Base-by-base conservation (phyloP, 1,140 invertebrate species). In the Littorina saxatilis region DNA sequence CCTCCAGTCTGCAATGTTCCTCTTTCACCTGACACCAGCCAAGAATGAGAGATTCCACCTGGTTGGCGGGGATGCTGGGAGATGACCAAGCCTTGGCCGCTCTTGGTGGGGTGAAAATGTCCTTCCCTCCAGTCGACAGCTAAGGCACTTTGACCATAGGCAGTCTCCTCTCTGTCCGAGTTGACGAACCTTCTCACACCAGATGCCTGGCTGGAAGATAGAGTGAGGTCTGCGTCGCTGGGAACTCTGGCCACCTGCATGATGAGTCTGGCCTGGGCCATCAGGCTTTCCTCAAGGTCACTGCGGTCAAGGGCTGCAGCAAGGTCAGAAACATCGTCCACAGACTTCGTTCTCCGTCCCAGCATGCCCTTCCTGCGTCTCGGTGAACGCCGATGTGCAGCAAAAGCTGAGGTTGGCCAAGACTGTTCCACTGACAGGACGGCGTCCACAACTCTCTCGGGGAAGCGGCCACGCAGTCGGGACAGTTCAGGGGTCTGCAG, bases 291-390 rank as follows among this genome's bases (percentile, higher is more conserved):
- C 47, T 77, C 75, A 17, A 77, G 47, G n/a, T 37, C 50, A n/a
- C 37, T 58, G 75, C 29, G 29, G 5, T 61, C 27, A 11, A 7
- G 20, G 23, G 32, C 27, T 2, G 58, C 37, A n/a, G 47, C n/a
- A 17, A 81, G 32, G 4, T 82, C 58, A 0, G 17, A n/a, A n/a
- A 84, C 23, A 47, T 79, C 76, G 81, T 72, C 70, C 29, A 84
- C 23, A 47, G 83, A 84, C 27, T 77, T 72, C 23, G 79, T 74
- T 61, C 13, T 27, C 63, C 83, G 79, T n/a, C 83, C 83, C 37
- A 50, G 23, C 32, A 84, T 11, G 39, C 75, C 70, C 70, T 47
- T 76, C 27, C 35, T 32, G 4, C 55, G 29, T 52, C 77, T 52
- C 20, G 5, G 76, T 13, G 27, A 39, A 13, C 23, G 32, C 43